Evolutionary conservation across 2,113 vertebrate species (phyloP).

Genomic region (Lonchura striata): DNA sequence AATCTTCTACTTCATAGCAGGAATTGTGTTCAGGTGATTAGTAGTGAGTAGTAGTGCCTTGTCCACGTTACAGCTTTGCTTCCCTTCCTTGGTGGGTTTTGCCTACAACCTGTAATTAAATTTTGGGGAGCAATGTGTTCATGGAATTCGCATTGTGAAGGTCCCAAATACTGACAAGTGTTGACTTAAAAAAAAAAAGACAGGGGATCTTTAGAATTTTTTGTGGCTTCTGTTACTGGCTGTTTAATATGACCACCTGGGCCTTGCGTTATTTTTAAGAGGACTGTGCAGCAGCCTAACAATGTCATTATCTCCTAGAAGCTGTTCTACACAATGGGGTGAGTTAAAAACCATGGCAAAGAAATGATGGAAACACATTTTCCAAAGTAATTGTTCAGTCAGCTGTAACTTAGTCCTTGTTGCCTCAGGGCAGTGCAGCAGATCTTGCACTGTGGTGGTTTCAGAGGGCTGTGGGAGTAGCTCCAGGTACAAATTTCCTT

Average conservation of each 20-base stretch:
- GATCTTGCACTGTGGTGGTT: neutral
- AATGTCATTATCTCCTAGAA: neutral
- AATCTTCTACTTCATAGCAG: conserved; percentile 86
- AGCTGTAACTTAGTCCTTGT: neutral
- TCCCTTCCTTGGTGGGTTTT: neutral
- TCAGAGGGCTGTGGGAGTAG: too few relatives aligned
- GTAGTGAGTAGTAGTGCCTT: neutral
- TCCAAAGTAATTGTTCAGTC: neutral
- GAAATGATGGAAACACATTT: neutral
- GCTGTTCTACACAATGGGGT: neutral
- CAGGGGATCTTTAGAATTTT: neutral
- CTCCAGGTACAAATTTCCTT: neutral
- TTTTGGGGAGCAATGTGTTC: accelerated
- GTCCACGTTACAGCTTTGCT: neutral
- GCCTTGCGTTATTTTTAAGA: neutral
- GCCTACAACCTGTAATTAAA: neutral
- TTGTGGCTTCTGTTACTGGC: neutral
- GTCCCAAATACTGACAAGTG: too few relatives aligned
- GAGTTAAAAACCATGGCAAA: neutral
- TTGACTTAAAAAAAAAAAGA: neutral
- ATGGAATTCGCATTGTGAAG: neutral
- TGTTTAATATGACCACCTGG: neutral
- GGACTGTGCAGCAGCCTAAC: neutral
- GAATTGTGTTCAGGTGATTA: conserved; percentile 89
- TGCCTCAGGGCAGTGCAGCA: neutral